A percentile compares a stretch with the other conserved stretches of the same genome.
These are phyloP conservation scores for Channa striata DNA, from an alignment of 2,797 vertebrate genomes.

Conservation along the genomic window DNA sequence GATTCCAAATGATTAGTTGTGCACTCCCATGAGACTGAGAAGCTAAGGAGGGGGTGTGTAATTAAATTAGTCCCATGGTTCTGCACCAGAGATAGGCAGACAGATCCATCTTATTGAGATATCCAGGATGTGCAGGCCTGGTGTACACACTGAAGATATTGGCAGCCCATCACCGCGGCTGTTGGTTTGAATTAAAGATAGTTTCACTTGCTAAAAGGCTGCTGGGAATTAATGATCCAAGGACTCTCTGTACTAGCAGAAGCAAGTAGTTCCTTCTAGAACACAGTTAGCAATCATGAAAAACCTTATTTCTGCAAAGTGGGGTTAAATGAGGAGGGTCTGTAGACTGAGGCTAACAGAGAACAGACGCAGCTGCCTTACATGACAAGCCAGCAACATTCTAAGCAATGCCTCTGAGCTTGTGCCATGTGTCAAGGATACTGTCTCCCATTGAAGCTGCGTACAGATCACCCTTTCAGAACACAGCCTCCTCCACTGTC, in stretches of 20 bases:
- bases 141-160: constrained; percentile 45
- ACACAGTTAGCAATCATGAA: constrained; percentile 21
- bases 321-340: constrained; percentile 31
- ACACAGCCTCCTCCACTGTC: constrained; percentile 56
- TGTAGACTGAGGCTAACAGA: constrained; percentile 34
- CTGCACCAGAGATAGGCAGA: constrained; percentile 74
- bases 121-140: constrained; percentile 57
- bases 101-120: constrained; percentile 69
- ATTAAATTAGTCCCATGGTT: constrained; percentile 84
- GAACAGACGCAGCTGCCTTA: constrained; percentile 47
- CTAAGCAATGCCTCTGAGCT: constrained; percentile 65
- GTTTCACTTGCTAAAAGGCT: constrained; percentile 35
- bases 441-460: constrained; percentile 66
- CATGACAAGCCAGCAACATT: constrained; percentile 60
- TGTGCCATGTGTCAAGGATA: constrained; percentile 69
- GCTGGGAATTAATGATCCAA: constrained; percentile 34
- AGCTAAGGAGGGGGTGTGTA: constrained; percentile 68
- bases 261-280: constrained; percentile 31
- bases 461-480: constrained; percentile 69
- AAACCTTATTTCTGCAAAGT: constrained; percentile 29
- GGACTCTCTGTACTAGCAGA: constrained; percentile 15
- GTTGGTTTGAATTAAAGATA: constrained; percentile 56
- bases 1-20: constrained; percentile 80
- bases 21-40: constrained; percentile 67
- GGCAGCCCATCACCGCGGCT: constrained; percentile 53